phyloP scores from a whole-genome alignment of 2,797 vertebrate species.

The Enteromius trimaculatus region DNA sequence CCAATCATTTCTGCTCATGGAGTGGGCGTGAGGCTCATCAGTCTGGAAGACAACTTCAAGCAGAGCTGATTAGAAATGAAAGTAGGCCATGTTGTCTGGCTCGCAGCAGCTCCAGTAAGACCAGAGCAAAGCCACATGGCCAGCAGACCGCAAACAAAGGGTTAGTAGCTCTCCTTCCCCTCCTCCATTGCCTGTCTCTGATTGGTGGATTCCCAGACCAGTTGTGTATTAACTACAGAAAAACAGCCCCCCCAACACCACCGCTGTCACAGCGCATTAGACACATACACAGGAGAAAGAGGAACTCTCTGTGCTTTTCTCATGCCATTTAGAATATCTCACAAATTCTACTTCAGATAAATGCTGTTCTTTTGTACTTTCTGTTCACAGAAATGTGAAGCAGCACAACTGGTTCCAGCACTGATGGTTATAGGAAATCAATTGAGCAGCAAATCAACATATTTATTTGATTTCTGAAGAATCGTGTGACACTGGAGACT shows the following conservation, averaged over 20 bases:
- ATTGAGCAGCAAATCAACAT: not conserved
- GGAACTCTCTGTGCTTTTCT: conserved; percentile 17
- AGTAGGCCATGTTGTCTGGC: conserved; percentile 72
- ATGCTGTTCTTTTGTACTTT: not conserved
- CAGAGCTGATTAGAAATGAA: conserved; percentile 80
- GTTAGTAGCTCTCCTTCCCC: conserved; percentile 64
- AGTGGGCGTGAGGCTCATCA: conserved; percentile 47
- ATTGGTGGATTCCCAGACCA: conserved; percentile 73
- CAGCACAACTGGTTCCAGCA: not conserved
- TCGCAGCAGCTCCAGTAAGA: conserved; percentile 65
- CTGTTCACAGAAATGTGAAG: not conserved
- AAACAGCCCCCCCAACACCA: conserved; percentile 69
- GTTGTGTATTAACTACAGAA: conserved; percentile 71
- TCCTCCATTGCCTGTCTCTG: conserved; percentile 64
- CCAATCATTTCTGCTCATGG: conserved; percentile 30
- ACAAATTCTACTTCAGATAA: not conserved
- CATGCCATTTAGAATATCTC: not conserved
- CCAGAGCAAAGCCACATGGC: conserved; percentile 70
- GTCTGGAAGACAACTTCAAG: conserved; percentile 66
- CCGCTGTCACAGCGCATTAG: conserved; percentile 76
- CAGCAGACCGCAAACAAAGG: conserved; percentile 73
- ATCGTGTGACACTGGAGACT: not conserved
- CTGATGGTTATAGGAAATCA: not conserved
- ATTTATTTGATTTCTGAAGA: not conserved
- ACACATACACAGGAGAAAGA: conserved; percentile 30